A percentile compares a stretch with the other conserved stretches of the same genome.
Evolutionary conservation across 2,113 vertebrate genomes (phyloP).

Genomic region (Noctilio leporinus): DNA sequence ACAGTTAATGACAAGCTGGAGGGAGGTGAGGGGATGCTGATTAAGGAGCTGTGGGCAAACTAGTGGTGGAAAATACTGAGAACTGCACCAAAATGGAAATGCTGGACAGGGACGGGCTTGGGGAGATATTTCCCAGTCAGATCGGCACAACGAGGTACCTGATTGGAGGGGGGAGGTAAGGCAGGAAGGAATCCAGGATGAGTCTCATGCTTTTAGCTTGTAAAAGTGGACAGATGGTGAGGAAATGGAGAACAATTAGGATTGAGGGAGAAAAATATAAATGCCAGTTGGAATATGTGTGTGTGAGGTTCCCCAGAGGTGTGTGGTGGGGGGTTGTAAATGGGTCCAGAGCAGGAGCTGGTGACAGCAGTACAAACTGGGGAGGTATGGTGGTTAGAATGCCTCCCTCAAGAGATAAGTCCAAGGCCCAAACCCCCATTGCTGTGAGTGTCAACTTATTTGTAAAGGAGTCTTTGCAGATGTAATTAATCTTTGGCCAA

Average conservation of each 20-base stretch:
- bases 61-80: background rate
- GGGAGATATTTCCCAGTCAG: background rate
- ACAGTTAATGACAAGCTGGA: background rate
- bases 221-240: conserved; percentile 43
- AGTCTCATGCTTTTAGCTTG: background rate
- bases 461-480: background rate
- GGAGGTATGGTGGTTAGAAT: background rate
- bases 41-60: background rate
- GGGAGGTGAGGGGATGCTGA: background rate
- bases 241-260: background rate
- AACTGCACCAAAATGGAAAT: background rate
- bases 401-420: background rate
- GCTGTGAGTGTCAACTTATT: background rate
- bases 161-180: conserved; percentile 20
- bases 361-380: background rate
- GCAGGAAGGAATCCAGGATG: conserved; percentile 18
- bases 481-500: background rate
- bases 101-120: background rate
- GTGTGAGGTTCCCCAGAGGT: background rate
- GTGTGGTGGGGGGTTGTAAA: background rate
- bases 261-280: background rate
- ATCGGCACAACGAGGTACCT: background rate
- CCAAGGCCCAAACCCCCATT: background rate
- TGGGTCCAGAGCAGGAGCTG: background rate
- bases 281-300: background rate